Evolutionary conservation across 2,113 vertebrate genomes (phyloP).

Genomic region (Scatophagus argus): DNA sequence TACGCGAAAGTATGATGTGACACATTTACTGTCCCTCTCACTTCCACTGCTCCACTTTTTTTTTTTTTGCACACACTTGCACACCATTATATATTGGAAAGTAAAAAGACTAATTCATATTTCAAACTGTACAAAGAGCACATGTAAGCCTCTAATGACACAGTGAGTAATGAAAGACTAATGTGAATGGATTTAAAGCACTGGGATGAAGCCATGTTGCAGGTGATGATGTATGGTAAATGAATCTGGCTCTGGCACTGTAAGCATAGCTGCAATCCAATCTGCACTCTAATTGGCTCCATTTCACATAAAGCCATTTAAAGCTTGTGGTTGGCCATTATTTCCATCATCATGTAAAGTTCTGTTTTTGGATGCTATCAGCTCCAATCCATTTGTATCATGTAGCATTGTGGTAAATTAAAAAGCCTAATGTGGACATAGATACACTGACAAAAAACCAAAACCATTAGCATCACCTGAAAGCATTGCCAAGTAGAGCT

Average conservation of each 20-base stretch:
- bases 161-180: slow-evolving; percentile 17
- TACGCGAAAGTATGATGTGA: too few species aligned
- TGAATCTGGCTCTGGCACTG: background rate
- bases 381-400: slow-evolving; percentile 27
- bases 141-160: slow-evolving; percentile 6
- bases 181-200: slow-evolving; percentile 32
- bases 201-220: background rate
- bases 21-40: too few species aligned
- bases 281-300: slow-evolving; percentile 27
- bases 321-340: slow-evolving; percentile 21
- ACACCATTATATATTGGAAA: background rate
- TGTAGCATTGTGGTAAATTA: background rate
- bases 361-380: slow-evolving; percentile 24
- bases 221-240: background rate
- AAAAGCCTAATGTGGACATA: slow-evolving; percentile 8
- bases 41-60: too few species aligned
- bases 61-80: too few species aligned
- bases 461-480: slow-evolving; percentile 1
- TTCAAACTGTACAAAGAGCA: slow-evolving; percentile 9
- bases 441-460: slow-evolving; percentile 1
- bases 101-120: background rate
- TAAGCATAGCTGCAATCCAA: slow-evolving; percentile 13
- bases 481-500: background rate
- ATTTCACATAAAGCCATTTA: slow-evolving; percentile 33
- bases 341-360: slow-evolving; percentile 21